Base-by-base conservation (phyloP, 1,140 invertebrate species). In the Frieseomelitta varia region DNA sequence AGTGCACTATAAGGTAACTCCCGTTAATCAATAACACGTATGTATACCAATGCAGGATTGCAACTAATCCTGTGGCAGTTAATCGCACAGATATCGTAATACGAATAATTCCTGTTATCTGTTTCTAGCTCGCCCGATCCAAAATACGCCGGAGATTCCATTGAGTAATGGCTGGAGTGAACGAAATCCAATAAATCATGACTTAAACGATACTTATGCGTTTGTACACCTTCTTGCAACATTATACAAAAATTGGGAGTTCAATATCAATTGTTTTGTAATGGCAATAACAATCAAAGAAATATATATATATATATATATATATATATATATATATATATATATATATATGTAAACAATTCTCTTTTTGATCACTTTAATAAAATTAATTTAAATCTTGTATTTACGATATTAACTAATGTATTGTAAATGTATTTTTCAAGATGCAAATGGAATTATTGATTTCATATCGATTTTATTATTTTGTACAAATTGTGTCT, bases 21-120 rank as follows among this genome's bases (percentile, higher is more conserved):
- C 34, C 30, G 4, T 19, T 67, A 67, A 34, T 67, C 30, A 34
- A 67, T 67, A 67, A 67, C 10, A 34, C 10, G 17, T 19, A 11
- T 34, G 19, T 11, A 34, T 34, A 67, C 27, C 10, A 34, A 34
- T 1, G 10, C 30, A 21, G 6, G 30, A 34, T 67, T 34, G 10
- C 4, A 21, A 67, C 30, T 19, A 67, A 67, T 67, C 65, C 30
- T 67, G 8, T 4, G 30, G 34, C 27, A 34, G 19, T 67, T 34
- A 67, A 67, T 19, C 65, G 17, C 21, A 24, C 24, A 63, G 61
- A 63, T 63, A n/a, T 12, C 24, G 24, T n/a, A 67, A 19, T 67
- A 67, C 27, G 30, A 67, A 67, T 67, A 34, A 67, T 67, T 67
- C 65, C 30, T 67, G 65, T 67, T 34, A 67, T 67, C 65, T 67